Percentiles rank a stretch among this genome's conserved stretches.
Conservation (phyloP, 1,140 invertebrate genomes). For the Caenorhabditis remanei region DNA sequence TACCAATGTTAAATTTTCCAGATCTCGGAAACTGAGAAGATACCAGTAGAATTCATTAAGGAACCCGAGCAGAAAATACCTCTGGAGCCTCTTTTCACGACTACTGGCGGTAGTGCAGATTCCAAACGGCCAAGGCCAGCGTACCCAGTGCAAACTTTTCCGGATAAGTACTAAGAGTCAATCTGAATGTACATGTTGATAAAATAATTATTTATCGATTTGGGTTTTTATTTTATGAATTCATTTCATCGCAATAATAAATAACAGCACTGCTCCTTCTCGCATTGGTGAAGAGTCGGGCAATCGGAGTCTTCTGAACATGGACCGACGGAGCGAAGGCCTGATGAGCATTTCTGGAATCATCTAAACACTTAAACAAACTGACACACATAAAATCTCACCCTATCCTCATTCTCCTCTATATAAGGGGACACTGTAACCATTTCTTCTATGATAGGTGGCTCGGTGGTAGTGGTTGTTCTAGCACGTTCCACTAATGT, state of each 20-base stretch:
- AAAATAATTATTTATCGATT: neutral
- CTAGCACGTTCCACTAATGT: neutral
- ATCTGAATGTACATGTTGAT: neutral
- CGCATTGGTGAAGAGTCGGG: slow-evolving; percentile 55
- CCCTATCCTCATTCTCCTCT: slow-evolving; percentile 38
- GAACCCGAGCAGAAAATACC: slow-evolving; percentile 24
- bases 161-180: neutral
- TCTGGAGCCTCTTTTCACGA: neutral
- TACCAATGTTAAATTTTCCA: neutral
- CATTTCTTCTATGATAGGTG: neutral
- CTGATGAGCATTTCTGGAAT: slow-evolving; percentile 52
- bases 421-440: slow-evolving; percentile 24
- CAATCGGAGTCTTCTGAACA: slow-evolving; percentile 56
- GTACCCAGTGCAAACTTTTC: slow-evolving; percentile 28
- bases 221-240: too few species aligned
- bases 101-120: neutral
- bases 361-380: neutral
- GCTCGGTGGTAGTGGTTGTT: slow-evolving; percentile 6
- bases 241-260: neutral
- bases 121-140: neutral
- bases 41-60: slow-evolving; percentile 15
- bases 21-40: slow-evolving; percentile 18
- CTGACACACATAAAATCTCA: neutral
- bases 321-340: slow-evolving; percentile 29
- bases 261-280: slow-evolving; percentile 57